Evolutionary conservation across 2,113 vertebrate genomes (phyloP).

Genomic region (Mesoclemmys tuberculata): DNA sequence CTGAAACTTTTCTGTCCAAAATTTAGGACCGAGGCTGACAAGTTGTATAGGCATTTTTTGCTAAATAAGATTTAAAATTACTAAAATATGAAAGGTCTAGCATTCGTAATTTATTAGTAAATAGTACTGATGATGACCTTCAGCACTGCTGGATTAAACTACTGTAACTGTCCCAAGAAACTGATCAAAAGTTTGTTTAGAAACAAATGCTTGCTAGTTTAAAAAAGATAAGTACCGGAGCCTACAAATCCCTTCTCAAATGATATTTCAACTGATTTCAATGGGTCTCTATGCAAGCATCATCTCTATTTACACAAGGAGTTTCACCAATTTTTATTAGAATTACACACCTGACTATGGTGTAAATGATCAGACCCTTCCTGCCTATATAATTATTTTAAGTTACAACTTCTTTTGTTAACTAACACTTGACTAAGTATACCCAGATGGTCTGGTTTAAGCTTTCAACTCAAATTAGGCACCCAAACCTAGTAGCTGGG

Average conservation of each 20-base stretch:
- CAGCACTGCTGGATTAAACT: neutral
- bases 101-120: neutral
- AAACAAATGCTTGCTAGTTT: neutral
- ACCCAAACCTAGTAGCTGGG: neutral
- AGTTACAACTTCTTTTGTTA: neutral
- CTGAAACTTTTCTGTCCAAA: neutral
- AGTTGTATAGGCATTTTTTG: neutral
- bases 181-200: neutral
- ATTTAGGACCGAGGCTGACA: neutral
- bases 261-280: neutral
- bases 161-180: neutral
- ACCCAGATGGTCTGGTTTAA: neutral
- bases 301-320: neutral
- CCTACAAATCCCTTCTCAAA: neutral
- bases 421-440: neutral
- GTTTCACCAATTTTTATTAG: neutral
- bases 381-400: neutral
- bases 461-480: neutral
- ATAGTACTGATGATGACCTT: neutral
- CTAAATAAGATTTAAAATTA: neutral
- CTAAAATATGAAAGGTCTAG: neutral
- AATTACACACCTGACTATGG: neutral
- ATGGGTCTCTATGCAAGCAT: neutral
- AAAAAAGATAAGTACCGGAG: neutral
- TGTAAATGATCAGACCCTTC: neutral